Percentiles rank a stretch among this genome's conserved stretches.
Conservation (phyloP, 2,888 invertebrate species). For the Torymus aiolomorphi region DNA sequence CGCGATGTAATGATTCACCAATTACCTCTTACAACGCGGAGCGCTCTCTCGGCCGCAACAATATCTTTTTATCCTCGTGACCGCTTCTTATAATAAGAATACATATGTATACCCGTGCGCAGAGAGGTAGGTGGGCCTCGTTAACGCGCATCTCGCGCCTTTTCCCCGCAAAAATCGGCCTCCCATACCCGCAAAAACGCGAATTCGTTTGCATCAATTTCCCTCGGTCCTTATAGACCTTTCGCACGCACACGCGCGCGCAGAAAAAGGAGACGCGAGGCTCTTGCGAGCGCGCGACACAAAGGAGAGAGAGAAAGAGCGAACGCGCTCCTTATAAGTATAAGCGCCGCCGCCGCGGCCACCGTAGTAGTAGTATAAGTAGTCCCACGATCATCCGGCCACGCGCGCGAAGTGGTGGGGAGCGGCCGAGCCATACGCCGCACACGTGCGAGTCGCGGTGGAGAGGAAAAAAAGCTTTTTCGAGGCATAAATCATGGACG, state of each 20-base stretch:
- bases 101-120: no score
- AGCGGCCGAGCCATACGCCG: constrained; percentile 58
- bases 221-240: not conserved
- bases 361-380: constrained; percentile 1
- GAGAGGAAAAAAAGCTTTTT: not conserved
- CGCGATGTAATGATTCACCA: constrained; percentile 6
- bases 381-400: constrained; percentile 53
- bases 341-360: not conserved
- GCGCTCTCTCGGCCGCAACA: not conserved
- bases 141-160: constrained; percentile 14
- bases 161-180: no score
- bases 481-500: not conserved
- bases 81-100: not conserved
- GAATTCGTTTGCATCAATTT: constrained; percentile 40
- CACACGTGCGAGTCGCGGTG: constrained; percentile 49
- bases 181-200: not conserved
- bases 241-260: not conserved
- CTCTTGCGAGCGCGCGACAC: no score
- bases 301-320: no score
- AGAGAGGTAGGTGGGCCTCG: not conserved
- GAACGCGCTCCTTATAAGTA: no score
- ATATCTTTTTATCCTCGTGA: constrained; percentile 5
- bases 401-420: constrained; percentile 5
- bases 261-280: constrained; percentile 14
- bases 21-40: constrained; percentile 1